A percentile compares a stretch with the other conserved stretches of the same genome.
Evolutionary conservation across 2,113 vertebrate species (phyloP).

Genomic region (Sminthopsis crassicaudata): DNA sequence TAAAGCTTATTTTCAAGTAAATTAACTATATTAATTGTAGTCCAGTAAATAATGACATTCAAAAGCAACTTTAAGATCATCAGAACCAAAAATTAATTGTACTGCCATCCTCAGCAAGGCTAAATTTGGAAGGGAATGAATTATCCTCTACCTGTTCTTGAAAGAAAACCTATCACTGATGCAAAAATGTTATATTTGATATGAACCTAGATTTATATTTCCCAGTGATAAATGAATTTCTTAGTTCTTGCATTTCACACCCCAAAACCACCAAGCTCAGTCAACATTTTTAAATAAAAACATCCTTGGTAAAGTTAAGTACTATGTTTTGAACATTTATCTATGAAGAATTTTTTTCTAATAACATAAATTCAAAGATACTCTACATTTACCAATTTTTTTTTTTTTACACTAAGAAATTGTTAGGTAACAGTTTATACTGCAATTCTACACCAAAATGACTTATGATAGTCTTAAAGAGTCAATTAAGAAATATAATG

Average conservation of each 20-base stretch:
- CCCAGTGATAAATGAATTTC: neutral
- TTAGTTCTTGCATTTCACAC: neutral
- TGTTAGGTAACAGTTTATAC: neutral
- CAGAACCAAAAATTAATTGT: slow-evolving; percentile 30
- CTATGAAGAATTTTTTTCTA: neutral
- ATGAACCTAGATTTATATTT: neutral
- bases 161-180: slow-evolving; percentile 23
- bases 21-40: slow-evolving; percentile 22
- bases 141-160: slow-evolving; percentile 15
- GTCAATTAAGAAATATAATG: neutral
- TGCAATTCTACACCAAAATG: neutral
- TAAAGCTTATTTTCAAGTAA: slow-evolving; percentile 13
- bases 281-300: neutral
- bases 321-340: neutral
- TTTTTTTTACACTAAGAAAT: neutral
- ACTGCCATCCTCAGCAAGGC: slow-evolving; percentile 3
- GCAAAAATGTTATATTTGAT: neutral
- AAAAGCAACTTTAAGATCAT: slow-evolving; percentile 22
- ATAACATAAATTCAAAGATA: neutral
- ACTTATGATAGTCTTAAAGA: neutral
- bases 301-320: neutral
- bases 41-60: slow-evolving; percentile 14
- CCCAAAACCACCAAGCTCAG: slow-evolving; percentile 23
- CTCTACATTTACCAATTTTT: neutral
- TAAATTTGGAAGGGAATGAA: slow-evolving; percentile 50